phyloP scores from a whole-genome alignment of 2,797 vertebrate genomes.

The Psittacula derbiana region DNA sequence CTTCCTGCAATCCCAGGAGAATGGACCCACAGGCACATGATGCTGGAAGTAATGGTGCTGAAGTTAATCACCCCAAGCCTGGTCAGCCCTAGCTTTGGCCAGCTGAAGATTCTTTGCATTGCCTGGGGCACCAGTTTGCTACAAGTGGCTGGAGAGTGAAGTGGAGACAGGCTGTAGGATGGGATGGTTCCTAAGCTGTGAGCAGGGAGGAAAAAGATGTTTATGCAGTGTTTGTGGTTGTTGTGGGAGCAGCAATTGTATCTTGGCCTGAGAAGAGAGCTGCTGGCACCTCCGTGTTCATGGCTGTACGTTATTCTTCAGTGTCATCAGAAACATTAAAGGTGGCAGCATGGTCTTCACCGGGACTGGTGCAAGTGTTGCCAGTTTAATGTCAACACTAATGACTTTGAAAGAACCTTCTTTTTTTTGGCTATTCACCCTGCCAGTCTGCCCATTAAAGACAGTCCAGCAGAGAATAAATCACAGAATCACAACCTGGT shows the following conservation, averaged over 20 bases:
- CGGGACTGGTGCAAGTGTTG: background rate
- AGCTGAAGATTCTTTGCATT: fast-evolving
- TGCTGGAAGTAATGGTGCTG: background rate
- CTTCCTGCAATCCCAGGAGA: background rate
- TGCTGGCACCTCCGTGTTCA: background rate
- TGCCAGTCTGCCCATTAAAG: background rate
- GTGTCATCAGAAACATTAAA: background rate
- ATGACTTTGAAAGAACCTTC: background rate
- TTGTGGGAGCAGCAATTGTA: background rate
- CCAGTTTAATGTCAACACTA: background rate
- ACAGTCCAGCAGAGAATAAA: background rate
- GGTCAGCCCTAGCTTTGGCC: background rate
- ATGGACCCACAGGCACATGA: background rate
- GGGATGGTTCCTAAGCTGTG: background rate
- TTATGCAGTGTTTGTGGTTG: background rate
- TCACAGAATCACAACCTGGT: background rate
- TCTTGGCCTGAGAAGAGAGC: background rate
- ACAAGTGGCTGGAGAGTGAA: background rate
- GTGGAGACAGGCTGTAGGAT: background rate
- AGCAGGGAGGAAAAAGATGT: background rate
- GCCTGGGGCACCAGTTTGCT: background rate
- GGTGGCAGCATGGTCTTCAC: background rate
- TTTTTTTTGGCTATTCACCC: background rate
- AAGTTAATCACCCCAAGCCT: background rate
- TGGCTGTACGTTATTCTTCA: background rate